Conservation (phyloP, 2,113 vertebrate genomes). For the Pogona vitticeps region DNA sequence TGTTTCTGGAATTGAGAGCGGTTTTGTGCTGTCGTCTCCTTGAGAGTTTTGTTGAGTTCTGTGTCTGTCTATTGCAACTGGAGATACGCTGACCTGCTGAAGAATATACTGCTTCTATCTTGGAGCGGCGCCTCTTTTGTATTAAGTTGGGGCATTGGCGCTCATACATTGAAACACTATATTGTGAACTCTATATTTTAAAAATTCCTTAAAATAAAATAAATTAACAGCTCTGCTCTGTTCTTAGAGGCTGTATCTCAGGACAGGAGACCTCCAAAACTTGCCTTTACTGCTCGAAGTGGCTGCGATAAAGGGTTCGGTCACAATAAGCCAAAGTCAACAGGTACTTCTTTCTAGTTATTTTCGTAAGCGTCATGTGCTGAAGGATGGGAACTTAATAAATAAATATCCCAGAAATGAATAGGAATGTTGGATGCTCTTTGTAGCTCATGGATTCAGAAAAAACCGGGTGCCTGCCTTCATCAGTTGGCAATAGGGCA, state of each 20-base stretch:
- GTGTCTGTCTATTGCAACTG: not conserved
- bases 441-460: too few relatives aligned
- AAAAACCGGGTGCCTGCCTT: too few relatives aligned
- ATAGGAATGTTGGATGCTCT: not conserved
- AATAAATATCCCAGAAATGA: not conserved
- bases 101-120: not conserved
- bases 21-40: not conserved
- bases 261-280: slow-evolving; percentile 91
- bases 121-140: not conserved
- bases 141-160: not conserved
- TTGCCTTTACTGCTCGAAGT: slow-evolving; percentile 89
- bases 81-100: not conserved
- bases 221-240: not conserved
- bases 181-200: not conserved
- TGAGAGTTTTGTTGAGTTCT: not conserved
- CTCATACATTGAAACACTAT: not conserved
- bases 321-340: slow-evolving; percentile 94
- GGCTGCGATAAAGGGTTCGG: slow-evolving; percentile 87
- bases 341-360: slow-evolving; percentile 79
- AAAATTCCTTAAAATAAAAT: not conserved
- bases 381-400: not conserved
- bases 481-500: too few relatives aligned
- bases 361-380: not conserved
- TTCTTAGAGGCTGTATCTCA: slow-evolving; percentile 80
- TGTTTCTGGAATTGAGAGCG: not conserved